phyloP scores from a whole-genome alignment of 2,113 vertebrate species.

The Amphilophus citrinellus region DNA sequence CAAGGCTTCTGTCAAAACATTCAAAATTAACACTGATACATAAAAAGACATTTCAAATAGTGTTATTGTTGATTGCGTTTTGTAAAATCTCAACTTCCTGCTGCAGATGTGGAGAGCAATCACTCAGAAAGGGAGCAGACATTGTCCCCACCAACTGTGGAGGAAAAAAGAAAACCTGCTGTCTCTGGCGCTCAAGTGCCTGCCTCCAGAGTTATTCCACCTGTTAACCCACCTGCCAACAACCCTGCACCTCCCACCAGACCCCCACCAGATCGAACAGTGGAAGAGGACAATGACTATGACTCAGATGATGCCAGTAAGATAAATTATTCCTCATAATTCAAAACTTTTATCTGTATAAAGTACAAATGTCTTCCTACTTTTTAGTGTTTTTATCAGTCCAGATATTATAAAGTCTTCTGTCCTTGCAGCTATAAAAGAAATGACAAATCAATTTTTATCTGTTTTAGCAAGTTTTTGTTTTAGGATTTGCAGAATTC shows the following conservation, averaged over 20 bases:
- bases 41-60: not conserved
- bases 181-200: conserved; percentile 22
- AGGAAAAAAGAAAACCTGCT: conserved; percentile 78
- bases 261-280: conserved; percentile 66
- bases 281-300: conserved; percentile 89
- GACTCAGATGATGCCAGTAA: conserved; percentile 94
- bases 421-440: not conserved
- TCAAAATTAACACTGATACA: not conserved
- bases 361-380: not conserved
- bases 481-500: too few relatives aligned
- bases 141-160: conserved; percentile 56
- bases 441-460: conserved; percentile 1
- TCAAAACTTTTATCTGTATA: not conserved
- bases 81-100: not conserved
- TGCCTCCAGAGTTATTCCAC: conserved; percentile 5
- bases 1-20: not conserved
- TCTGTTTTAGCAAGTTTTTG: too few relatives aligned
- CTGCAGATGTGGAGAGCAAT: conserved; percentile 10
- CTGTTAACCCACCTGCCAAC: conserved; percentile 31
- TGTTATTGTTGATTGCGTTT: not conserved
- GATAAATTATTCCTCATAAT: conserved; percentile 33
- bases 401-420: not conserved
- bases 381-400: too few relatives aligned
- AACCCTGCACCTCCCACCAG: not conserved
- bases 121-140: conserved; percentile 60